These are phyloP conservation scores for Tetanocera ferruginea DNA, from an alignment of 2,888 invertebrate genomes.

Conservation along the genomic window DNA sequence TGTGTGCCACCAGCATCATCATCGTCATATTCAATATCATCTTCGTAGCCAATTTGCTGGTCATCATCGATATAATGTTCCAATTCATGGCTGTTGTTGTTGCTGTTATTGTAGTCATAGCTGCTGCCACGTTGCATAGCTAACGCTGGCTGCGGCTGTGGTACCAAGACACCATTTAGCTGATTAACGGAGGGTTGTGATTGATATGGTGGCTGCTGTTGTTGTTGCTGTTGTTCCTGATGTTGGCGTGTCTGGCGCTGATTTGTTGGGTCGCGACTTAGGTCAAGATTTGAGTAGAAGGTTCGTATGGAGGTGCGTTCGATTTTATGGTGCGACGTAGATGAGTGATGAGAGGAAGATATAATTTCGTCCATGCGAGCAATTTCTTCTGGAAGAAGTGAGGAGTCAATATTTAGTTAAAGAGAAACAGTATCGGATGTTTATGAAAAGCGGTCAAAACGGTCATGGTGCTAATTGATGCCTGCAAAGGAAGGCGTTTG, in stretches of 20 bases:
- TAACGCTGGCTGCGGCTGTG: slow-evolving; percentile 42
- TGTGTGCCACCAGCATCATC: slow-evolving; percentile 50
- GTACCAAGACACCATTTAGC: slow-evolving; percentile 22
- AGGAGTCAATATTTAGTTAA: neutral
- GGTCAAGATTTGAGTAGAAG: slow-evolving; percentile 68
- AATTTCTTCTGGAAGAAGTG: slow-evolving; percentile 80
- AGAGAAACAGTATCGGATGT: neutral
- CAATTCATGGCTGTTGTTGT: slow-evolving; percentile 42
- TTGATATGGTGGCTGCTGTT: slow-evolving; percentile 31
- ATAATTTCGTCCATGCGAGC: slow-evolving; percentile 83
- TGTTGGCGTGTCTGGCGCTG: slow-evolving; percentile 50
- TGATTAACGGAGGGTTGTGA: slow-evolving; percentile 20
- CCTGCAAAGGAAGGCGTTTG: too few species aligned
- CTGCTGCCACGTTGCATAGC: slow-evolving; percentile 54
- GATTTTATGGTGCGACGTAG: slow-evolving; percentile 71
- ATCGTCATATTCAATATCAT: slow-evolving; percentile 60
- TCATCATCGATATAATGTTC: slow-evolving; percentile 57
- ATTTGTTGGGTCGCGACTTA: slow-evolving; percentile 57
- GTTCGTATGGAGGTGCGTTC: slow-evolving; percentile 70
- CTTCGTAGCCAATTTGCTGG: slow-evolving; percentile 44
- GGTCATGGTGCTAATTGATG: neutral
- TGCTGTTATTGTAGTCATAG: slow-evolving; percentile 57
- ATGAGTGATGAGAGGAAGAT: slow-evolving; percentile 70
- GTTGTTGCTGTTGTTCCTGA: slow-evolving; percentile 40
- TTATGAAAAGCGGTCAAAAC: neutral